These are phyloP conservation scores for Craniophora ligustri DNA, from an alignment of 2,888 invertebrate genomes.

Conservation along the genomic window DNA sequence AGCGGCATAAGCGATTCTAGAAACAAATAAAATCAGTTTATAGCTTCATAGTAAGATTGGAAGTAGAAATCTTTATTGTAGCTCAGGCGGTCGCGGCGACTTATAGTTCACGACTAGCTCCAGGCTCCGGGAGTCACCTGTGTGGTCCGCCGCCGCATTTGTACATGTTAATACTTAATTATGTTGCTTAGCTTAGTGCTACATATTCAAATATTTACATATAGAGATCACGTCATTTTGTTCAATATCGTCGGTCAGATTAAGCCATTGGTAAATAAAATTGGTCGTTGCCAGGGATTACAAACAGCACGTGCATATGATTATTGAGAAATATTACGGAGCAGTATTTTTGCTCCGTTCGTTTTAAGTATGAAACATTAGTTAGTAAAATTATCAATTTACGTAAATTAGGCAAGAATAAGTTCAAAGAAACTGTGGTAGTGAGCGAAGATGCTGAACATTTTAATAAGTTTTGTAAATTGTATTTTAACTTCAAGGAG, in stretches of 20 bases:
- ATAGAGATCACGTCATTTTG: conserved; percentile 9
- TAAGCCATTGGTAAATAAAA: conserved; percentile 38
- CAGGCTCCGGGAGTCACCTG: conserved; percentile 72
- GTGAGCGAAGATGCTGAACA: conserved; percentile 3
- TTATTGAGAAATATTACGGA: conserved; percentile 42
- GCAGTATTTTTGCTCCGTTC: conserved; percentile 34
- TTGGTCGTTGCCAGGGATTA: conserved; percentile 30
- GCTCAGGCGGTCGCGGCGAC: conserved; percentile 65
- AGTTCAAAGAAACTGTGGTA: conserved; percentile 19
- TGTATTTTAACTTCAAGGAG: conserved; percentile 15
- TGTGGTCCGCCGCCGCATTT: conserved; percentile 76
- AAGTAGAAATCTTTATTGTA: conserved; percentile 77
- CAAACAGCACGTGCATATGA: conserved; percentile 37
- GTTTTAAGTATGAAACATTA: conserved; percentile 33
- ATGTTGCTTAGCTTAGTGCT: conserved; percentile 47
- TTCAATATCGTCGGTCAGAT: conserved; percentile 30
- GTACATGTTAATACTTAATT: conserved; percentile 65
- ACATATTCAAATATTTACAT: conserved; percentile 21
- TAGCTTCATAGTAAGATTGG: conserved; percentile 75
- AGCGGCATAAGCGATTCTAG: conserved; percentile 58
- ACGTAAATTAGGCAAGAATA: conserved; percentile 21
- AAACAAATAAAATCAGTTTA: conserved; percentile 77
- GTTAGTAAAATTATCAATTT: conserved; percentile 33
- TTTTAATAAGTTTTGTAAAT: conserved; percentile 12
- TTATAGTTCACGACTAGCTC: conserved; percentile 83